Conservation (phyloP, 1,140 invertebrate species). For the Tetraneura akinire region DNA sequence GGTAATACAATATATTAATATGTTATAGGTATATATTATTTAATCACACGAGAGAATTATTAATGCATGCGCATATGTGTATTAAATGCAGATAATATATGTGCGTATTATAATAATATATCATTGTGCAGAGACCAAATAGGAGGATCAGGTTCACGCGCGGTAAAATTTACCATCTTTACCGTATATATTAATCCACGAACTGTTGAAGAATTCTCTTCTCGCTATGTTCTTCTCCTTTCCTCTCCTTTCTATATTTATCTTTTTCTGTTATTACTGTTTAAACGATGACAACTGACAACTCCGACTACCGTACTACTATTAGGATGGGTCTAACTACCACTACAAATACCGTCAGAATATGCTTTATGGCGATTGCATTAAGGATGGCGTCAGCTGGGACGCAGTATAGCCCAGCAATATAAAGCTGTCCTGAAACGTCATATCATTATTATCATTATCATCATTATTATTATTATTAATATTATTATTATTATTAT, state of each 20-base stretch:
- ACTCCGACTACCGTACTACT: not conserved
- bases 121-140: not conserved
- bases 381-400: constrained; percentile 9
- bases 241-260: too few species aligned
- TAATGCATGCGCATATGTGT: too few species aligned
- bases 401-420: not conserved
- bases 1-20: too few species aligned
- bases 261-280: too few species aligned
- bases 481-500: not conserved
- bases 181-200: not conserved
- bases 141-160: not conserved
- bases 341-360: not conserved
- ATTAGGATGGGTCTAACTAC: not conserved
- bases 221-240: too few species aligned
- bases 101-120: not conserved
- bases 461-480: not conserved
- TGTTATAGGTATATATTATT: too few species aligned
- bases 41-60: too few species aligned
- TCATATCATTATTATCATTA: constrained; percentile 29
- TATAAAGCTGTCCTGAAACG: not conserved
- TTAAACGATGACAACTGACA: not conserved
- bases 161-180: not conserved
- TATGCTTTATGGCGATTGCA: constrained; percentile 24
- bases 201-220: not conserved
- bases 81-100: not conserved